These are phyloP conservation scores for Gortyna flavago DNA, from an alignment of 2,888 invertebrate genomes.

Conservation along the genomic window DNA sequence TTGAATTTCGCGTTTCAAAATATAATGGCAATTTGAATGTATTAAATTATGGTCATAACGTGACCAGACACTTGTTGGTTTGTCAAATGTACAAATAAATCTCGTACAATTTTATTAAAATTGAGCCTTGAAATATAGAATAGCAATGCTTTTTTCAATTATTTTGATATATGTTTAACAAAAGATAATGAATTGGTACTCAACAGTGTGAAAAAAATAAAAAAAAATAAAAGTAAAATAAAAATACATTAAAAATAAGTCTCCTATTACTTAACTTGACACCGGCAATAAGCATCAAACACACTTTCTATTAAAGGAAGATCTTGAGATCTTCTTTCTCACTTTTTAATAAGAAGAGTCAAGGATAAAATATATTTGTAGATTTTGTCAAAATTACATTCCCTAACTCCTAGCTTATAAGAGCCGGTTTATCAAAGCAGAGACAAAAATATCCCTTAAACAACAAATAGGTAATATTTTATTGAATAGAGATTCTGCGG, in stretches of 20 bases:
- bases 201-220: background rate
- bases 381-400: background rate
- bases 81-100: constrained; percentile 1
- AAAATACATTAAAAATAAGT: background rate
- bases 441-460: background rate
- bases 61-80: constrained; percentile 1
- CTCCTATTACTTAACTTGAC: background rate
- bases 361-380: background rate
- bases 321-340: background rate
- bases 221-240: background rate
- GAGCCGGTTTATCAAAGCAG: too few species aligned
- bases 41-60: constrained; percentile 16
- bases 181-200: background rate
- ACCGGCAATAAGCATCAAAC: background rate
- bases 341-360: background rate
- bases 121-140: background rate
- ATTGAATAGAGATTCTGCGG: background rate
- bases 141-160: background rate
- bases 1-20: constrained; percentile 17
- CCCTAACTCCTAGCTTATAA: constrained; percentile 8
- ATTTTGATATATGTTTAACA: background rate
- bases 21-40: constrained; percentile 19
- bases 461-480: too few species aligned
- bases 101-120: background rate
- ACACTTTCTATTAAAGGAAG: background rate